These are phyloP conservation scores for Pao palembangensis DNA, from an alignment of 2,113 vertebrate genomes.

Conservation along the genomic window DNA sequence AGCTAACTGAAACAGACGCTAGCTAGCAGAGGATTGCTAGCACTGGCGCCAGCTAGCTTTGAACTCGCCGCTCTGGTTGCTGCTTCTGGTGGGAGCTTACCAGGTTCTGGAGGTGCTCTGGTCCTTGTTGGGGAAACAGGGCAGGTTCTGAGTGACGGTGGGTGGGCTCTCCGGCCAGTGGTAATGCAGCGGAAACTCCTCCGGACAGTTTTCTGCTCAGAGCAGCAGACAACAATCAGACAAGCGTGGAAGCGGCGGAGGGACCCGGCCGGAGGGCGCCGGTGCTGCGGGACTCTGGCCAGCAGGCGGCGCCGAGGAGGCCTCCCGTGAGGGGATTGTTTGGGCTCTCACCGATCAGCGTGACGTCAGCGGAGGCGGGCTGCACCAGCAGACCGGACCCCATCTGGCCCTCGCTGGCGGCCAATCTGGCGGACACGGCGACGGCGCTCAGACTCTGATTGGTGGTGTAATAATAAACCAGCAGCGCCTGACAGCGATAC, in stretches of 20 bases:
- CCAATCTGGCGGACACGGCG: slow-evolving; percentile 71
- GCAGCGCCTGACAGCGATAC: slow-evolving; percentile 76
- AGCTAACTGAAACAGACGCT: too few relatives aligned
- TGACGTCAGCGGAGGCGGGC: slow-evolving; percentile 51
- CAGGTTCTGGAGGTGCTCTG: slow-evolving; percentile 81
- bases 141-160: slow-evolving; percentile 57
- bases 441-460: slow-evolving; percentile 73
- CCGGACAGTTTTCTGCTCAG: slow-evolving; percentile 75
- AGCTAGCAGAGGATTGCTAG: not conserved
- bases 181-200: slow-evolving; percentile 76
- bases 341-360: slow-evolving; percentile 72
- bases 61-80: too few relatives aligned
- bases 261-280: not conserved
- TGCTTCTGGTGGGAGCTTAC: slow-evolving; percentile 64
- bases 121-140: slow-evolving; percentile 80
- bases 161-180: slow-evolving; percentile 80
- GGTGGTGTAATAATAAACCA: slow-evolving; percentile 79
- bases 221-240: not conserved
- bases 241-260: too few relatives aligned
- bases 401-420: slow-evolving; percentile 52
- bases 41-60: too few relatives aligned
- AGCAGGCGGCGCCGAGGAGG: not conserved
- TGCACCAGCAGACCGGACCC: slow-evolving; percentile 67
- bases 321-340: not conserved
- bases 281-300: too few relatives aligned